These are phyloP conservation scores for Ploceus nigricollis DNA, from an alignment of 2,113 vertebrate genomes.

Conservation along the genomic window DNA sequence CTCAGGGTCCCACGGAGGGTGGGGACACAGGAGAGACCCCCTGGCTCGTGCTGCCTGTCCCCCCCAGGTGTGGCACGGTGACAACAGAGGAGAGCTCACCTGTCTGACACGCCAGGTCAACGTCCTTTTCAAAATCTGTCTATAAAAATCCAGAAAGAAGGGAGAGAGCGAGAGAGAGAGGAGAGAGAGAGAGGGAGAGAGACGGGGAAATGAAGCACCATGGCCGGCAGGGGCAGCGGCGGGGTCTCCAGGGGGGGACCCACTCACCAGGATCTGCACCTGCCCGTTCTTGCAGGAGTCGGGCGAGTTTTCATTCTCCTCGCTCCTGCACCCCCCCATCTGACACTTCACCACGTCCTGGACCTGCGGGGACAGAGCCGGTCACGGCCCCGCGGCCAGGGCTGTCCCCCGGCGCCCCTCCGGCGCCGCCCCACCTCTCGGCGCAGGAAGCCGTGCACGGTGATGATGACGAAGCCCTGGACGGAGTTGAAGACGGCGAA, in stretches of 20 bases:
- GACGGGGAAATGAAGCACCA: slow-evolving; percentile 52
- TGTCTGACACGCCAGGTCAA: slow-evolving; percentile 98
- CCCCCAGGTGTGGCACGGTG: rapidly evolving
- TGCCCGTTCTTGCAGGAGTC: slow-evolving; percentile 99
- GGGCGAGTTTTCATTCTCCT: slow-evolving; percentile 96
- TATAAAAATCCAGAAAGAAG: slow-evolving; percentile 73
- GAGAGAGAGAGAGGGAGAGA: slow-evolving; percentile 50
- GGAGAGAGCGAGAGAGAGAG: slow-evolving; percentile 41
- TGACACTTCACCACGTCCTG: slow-evolving; percentile 96
- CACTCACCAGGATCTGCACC: slow-evolving; percentile 98
- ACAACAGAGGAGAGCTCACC: slow-evolving; percentile 74
- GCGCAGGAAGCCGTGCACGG: slow-evolving; percentile 94
- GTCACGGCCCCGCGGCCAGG: not conserved
- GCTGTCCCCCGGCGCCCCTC: not conserved
- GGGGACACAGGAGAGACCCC: not conserved
- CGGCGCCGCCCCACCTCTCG: slow-evolving; percentile 83
- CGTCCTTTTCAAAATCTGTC: slow-evolving; percentile 99
- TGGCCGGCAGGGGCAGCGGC: not conserved
- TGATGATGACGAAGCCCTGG: slow-evolving; percentile 97
- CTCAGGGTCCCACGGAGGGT: not conserved
- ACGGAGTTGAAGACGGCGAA: slow-evolving; percentile 94
- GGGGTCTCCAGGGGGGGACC: not conserved
- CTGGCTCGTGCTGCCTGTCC: rapidly evolving
- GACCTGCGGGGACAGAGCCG: slow-evolving; percentile 75
- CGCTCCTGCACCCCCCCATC: slow-evolving; percentile 90